phyloP scores from a whole-genome alignment of 2,888 invertebrate species.

The Dorcus parallelipipedus region DNA sequence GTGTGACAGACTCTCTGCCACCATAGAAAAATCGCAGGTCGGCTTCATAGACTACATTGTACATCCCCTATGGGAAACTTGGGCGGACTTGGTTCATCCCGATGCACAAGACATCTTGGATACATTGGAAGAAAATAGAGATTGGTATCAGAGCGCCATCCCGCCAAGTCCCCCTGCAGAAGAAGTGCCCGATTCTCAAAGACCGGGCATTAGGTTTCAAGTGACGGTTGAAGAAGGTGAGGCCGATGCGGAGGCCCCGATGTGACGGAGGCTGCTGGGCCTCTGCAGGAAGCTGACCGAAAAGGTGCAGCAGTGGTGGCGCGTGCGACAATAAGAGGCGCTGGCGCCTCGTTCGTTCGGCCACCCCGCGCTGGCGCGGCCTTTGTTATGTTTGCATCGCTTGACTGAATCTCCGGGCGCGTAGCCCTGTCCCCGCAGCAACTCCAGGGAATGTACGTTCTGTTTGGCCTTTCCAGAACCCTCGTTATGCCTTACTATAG shows the following conservation, averaged over 20 bases:
- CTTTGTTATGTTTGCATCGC: conserved; percentile 45
- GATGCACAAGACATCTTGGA: conserved; percentile 98
- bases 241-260: conserved; percentile 64
- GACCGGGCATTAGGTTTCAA: conserved; percentile 58
- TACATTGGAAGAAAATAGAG: conserved; percentile 96
- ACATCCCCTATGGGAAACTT: conserved; percentile 99
- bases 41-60: conserved; percentile 99
- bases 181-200: conserved; percentile 58
- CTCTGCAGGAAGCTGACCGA: conserved; percentile 87
- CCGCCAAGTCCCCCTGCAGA: conserved; percentile 87
- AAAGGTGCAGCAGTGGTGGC: conserved; percentile 87
- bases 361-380: conserved; percentile 48
- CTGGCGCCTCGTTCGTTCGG: conserved; percentile 30
- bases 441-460: conserved; percentile 18
- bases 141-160: conserved; percentile 85
- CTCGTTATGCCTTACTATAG: conserved; percentile 47
- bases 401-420: conserved; percentile 43
- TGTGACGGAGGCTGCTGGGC: conserved; percentile 92
- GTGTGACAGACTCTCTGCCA: conserved; percentile 96
- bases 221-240: conserved; percentile 85
- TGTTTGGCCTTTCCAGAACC: conserved; percentile 42
- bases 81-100: conserved; percentile 98
- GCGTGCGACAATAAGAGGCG: conserved; percentile 64
- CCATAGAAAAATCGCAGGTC: conserved; percentile 98
- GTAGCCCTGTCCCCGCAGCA: conserved; percentile 11